Percentiles rank a stretch among this genome's conserved stretches.
Conservation (phyloP, 2,888 invertebrate species). For the Alviniconcha strummeri region DNA sequence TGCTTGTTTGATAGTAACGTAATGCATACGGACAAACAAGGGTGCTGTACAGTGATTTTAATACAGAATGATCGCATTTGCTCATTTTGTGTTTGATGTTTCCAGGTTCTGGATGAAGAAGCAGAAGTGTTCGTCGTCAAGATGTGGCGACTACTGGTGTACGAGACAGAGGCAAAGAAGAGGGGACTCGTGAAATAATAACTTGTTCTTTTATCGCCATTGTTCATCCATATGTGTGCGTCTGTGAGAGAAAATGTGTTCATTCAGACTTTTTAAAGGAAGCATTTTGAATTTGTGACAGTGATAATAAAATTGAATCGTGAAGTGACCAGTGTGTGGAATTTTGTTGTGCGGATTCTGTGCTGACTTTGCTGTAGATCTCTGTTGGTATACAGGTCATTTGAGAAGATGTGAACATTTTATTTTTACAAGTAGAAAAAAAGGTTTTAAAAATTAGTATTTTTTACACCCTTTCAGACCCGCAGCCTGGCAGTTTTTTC, state of each 20-base stretch:
- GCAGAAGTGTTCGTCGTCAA: slow-evolving; percentile 99
- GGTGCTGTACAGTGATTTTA: too few species aligned
- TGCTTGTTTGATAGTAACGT: too few species aligned
- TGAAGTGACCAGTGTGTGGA: not conserved
- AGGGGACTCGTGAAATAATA: slow-evolving; percentile 85
- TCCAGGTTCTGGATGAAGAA: slow-evolving; percentile 97
- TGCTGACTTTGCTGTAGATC: too few species aligned
- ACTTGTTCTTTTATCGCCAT: not conserved
- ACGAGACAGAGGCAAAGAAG: slow-evolving; percentile 99
- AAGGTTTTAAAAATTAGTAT: too few species aligned
- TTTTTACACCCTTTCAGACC: too few species aligned
- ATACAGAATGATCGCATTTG: too few species aligned
- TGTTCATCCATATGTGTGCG: not conserved
- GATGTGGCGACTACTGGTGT: slow-evolving; percentile 99
- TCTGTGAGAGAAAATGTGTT: not conserved
- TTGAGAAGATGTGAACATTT: too few species aligned
- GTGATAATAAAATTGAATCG: not conserved
- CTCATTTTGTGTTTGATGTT: not conserved
- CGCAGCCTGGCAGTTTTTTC: too few species aligned
- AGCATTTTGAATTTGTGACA: not conserved
- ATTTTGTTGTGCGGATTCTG: not conserved
- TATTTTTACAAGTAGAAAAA: too few species aligned
- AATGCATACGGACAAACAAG: too few species aligned
- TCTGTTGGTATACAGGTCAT: too few species aligned
- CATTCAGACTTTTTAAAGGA: not conserved